These are phyloP conservation scores for Forbesichthys agassizii DNA, from an alignment of 2,113 vertebrate genomes.

Conservation along the genomic window DNA sequence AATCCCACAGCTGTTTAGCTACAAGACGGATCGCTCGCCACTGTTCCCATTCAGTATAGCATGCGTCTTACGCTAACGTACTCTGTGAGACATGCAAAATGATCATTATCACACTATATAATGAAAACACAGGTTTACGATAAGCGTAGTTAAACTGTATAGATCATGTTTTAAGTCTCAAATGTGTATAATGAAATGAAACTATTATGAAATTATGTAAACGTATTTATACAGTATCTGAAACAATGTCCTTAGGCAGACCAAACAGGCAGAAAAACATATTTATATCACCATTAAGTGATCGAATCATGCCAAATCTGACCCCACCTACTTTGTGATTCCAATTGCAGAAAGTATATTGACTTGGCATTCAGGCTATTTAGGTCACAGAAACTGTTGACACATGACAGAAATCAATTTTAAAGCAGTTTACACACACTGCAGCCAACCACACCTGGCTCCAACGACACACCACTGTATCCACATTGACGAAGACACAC, in stretches of 20 bases:
- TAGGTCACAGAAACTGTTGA: not conserved
- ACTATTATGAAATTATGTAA: too few relatives aligned
- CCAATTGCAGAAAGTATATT: not conserved
- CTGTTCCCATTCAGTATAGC: slow-evolving; percentile 33
- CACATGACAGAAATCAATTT: not conserved
- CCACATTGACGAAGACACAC: slow-evolving; percentile 10
- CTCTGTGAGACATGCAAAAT: too few relatives aligned
- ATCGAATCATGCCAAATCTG: too few relatives aligned
- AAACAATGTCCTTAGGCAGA: not conserved
- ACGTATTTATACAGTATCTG: not conserved
- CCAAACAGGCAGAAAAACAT: too few relatives aligned
- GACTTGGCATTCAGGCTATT: not conserved
- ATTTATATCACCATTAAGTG: too few relatives aligned
- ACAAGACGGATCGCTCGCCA: slow-evolving; percentile 15
- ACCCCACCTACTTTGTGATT: too few relatives aligned
- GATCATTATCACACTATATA: too few relatives aligned
- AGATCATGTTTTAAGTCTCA: too few relatives aligned
- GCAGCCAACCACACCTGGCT: slow-evolving; percentile 9
- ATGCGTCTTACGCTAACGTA: not conserved
- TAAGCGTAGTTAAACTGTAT: too few relatives aligned
- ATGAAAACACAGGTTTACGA: too few relatives aligned
- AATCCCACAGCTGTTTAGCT: slow-evolving; percentile 27
- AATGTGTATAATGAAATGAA: too few relatives aligned
- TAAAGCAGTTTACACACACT: not conserved
- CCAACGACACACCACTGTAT: slow-evolving; percentile 2